These are phyloP conservation scores for Crossaster papposus DNA, from an alignment of 53 echinoderm and acorn worm species.

Conservation along the genomic window DNA sequence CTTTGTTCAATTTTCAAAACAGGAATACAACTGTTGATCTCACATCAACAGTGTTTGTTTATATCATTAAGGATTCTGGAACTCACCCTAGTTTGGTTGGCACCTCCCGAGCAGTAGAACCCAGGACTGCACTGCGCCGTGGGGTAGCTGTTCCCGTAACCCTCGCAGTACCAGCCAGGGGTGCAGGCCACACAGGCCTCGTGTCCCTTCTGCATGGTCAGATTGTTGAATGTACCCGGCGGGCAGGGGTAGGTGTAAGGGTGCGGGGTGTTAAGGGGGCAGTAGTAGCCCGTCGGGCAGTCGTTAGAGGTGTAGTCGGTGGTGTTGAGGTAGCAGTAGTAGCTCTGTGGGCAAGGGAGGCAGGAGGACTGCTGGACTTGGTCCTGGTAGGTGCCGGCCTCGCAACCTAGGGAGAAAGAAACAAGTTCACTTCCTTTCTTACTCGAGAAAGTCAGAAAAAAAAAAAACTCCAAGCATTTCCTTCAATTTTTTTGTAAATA, in stretches of 20 bases:
- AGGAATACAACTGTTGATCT: too few species aligned
- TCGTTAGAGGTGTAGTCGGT: slow-evolving; percentile 86
- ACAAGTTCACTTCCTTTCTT: background rate
- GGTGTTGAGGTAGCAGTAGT: slow-evolving; percentile 97
- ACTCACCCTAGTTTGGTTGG: slow-evolving; percentile 79
- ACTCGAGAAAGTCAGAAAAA: too few species aligned
- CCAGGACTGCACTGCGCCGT: slow-evolving; percentile 85
- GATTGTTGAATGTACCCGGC: slow-evolving; percentile 89
- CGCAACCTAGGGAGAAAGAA: slow-evolving; percentile 67
- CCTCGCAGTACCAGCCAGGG: slow-evolving; percentile 87
- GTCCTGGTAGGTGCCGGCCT: slow-evolving; percentile 89
- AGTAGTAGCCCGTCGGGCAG: slow-evolving; percentile 89
- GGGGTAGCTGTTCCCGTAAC: slow-evolving; percentile 73
- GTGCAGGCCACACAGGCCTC: slow-evolving; percentile 78
- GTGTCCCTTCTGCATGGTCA: slow-evolving; percentile 65
- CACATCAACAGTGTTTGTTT: too few species aligned
- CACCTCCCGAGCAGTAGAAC: slow-evolving; percentile 90
- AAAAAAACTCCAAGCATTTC: too few species aligned
- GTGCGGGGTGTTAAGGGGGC: slow-evolving; percentile 84
- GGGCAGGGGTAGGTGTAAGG: slow-evolving; percentile 87
- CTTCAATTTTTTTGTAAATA: too few species aligned
- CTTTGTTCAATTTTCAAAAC: too few species aligned
- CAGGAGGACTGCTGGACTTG: slow-evolving; percentile 64
- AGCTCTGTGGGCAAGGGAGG: slow-evolving; percentile 80
- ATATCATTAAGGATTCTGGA: too few species aligned